Base-by-base conservation (phyloP, 2,888 invertebrate genomes). In the Notodonta ziczac region DNA sequence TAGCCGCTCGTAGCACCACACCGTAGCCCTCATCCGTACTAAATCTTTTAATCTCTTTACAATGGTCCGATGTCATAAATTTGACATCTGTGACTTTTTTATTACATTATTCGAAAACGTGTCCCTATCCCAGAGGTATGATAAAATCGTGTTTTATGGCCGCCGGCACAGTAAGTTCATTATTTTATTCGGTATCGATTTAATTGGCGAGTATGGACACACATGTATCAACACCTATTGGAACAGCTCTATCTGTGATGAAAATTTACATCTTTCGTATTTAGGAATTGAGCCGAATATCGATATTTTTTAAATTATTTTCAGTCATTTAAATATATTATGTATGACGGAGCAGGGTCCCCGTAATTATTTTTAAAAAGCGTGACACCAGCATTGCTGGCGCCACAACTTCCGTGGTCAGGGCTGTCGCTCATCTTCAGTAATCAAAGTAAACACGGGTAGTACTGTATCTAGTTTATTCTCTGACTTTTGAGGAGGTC, bases 1-100 rank as follows among this genome's bases (percentile, higher is more conserved):
- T 77, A 78, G 81, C 80, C 78, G 69, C 81, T 83, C 73, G 83
- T 84, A 81, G 77, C 77, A 61, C 63, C 80, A 77, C 77, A 61
- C 63, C 80, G 80, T 76, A 78, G 81, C 80, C 78, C 83, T 81
- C 81, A 78, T 81, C 82, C 85, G 84, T 87, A 87, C 84, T 93
- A 92, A 93, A 93, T 91, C 91, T 90, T 92, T 92, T 92, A 93
- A 93, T 93, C 92, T 91, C 90, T 92, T 90, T 91, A 89, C 92
- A 92, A 91, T 91, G 91, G 91, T 88, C 88, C 89, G 75, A 85
- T 83, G 87, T 91, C 91, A 93, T 93, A 93, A 93, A 93, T 93
- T 91, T 91, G 91, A 92, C 93, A 93, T 92, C 90, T 92, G 92
- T 89, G 92, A 92, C 90, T 92, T 93, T 92, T 93, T 93, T 93